Conservation (phyloP, 2,888 invertebrate species). For the Hemaris fuciformis region DNA sequence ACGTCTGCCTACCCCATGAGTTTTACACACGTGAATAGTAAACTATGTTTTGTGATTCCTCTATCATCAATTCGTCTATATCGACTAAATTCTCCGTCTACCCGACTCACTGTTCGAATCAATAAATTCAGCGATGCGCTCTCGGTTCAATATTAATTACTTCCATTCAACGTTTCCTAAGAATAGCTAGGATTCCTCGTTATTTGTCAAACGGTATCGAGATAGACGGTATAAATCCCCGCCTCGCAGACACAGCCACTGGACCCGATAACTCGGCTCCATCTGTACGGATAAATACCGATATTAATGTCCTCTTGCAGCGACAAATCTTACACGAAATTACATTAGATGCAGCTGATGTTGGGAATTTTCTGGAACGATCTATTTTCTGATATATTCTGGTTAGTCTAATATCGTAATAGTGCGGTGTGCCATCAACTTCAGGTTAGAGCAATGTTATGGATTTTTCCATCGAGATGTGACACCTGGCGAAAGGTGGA, state of each 20-base stretch:
- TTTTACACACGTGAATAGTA: too few relatives aligned
- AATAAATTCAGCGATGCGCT: not conserved
- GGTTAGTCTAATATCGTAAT: not conserved
- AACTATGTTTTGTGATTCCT: too few relatives aligned
- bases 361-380: not conserved
- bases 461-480: too few relatives aligned
- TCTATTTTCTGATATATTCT: not conserved
- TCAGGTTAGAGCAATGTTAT: too few relatives aligned
- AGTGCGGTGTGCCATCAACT: too few relatives aligned
- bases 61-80: too few relatives aligned
- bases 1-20: too few relatives aligned
- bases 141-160: not conserved
- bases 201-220: conserved; percentile 9
- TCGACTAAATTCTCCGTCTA: not conserved
- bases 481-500: too few relatives aligned
- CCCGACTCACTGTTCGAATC: not conserved
- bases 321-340: not conserved
- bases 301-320: not conserved
- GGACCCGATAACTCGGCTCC: conserved; percentile 1
- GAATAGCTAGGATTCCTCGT: not conserved
- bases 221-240: conserved; percentile 5
- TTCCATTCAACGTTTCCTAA: not conserved
- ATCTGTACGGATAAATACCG: conserved; percentile 4
- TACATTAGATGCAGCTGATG: not conserved
- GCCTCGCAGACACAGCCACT: not conserved